phyloP scores from a whole-genome alignment of 2,888 invertebrate genomes.

The Smittia aterrima region DNA sequence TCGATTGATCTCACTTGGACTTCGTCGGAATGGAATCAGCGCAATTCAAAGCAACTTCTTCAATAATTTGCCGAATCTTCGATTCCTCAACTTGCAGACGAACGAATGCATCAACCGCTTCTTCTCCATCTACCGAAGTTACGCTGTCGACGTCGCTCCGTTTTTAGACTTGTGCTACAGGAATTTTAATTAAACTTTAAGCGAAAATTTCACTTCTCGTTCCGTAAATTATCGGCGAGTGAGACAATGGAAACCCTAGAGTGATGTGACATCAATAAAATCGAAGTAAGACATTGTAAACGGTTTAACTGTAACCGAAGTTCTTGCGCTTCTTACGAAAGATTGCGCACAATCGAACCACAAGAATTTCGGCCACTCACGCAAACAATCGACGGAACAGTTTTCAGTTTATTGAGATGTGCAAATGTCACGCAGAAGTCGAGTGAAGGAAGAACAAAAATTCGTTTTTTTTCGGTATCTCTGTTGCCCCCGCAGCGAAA shows the following conservation, averaged over 20 bases:
- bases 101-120: neutral
- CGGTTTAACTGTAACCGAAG: neutral
- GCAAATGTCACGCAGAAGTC: conserved; percentile 40
- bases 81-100: neutral
- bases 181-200: neutral
- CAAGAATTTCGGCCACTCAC: conserved; percentile 38
- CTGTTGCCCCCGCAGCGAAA: conserved; percentile 35
- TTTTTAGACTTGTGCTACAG: neutral
- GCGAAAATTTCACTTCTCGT: neutral
- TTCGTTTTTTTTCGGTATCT: neutral
- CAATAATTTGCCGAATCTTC: neutral
- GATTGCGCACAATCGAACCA: conserved; percentile 6
- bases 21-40: neutral
- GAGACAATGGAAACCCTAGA: neutral
- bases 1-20: neutral
- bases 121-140: neutral
- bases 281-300: neutral
- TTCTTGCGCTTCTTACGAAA: neutral
- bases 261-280: conserved; percentile 7
- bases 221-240: neutral
- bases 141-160: neutral
- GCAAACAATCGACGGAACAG: conserved; percentile 9
- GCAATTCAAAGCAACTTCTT: conserved; percentile 16
- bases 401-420: conserved; percentile 39
- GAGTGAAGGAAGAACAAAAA: conserved; percentile 3